Evolutionary conservation across 1,140 invertebrate genomes (phyloP).

Genomic region (Drosophila parabipectinata): DNA sequence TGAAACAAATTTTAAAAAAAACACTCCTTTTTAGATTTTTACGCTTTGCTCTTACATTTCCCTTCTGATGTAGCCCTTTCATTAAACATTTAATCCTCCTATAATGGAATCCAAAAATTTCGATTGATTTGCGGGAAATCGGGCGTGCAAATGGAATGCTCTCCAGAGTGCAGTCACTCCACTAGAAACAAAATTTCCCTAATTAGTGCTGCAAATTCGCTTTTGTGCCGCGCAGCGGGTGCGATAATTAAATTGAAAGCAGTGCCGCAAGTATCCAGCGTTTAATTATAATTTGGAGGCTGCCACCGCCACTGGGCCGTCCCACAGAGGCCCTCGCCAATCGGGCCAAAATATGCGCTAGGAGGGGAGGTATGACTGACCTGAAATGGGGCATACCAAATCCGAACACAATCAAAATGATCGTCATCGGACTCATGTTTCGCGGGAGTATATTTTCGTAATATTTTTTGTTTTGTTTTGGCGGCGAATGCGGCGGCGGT

Average conservation of each 20-base stretch:
- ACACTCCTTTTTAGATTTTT: neutral
- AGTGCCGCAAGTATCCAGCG: conserved; percentile 65
- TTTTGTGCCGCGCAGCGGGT: conserved; percentile 46
- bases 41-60: neutral
- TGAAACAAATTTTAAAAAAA: too few species aligned
- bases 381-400: conserved; percentile 26
- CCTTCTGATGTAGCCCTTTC: neutral
- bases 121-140: conserved; percentile 26
- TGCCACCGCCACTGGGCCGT: neutral
- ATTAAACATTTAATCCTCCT: neutral
- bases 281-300: conserved; percentile 66
- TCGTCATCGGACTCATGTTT: conserved; percentile 35
- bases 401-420: conserved; percentile 38
- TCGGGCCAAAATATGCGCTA: conserved; percentile 18
- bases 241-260: conserved; percentile 73
- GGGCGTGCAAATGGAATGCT: conserved; percentile 17
- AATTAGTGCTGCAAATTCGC: conserved; percentile 72
- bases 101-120: conserved; percentile 21
- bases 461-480: conserved; percentile 1
- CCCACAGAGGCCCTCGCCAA: neutral
- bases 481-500: neutral
- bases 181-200: conserved; percentile 52
- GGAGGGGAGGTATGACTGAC: conserved; percentile 18
- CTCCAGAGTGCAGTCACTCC: conserved; percentile 35
- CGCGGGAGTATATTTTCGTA: conserved; percentile 18